Evolutionary conservation across 2,113 vertebrate genomes (phyloP), one percentile per base, ranked within the genome.

Genomic region (Antidorcas marsupialis): DNA sequence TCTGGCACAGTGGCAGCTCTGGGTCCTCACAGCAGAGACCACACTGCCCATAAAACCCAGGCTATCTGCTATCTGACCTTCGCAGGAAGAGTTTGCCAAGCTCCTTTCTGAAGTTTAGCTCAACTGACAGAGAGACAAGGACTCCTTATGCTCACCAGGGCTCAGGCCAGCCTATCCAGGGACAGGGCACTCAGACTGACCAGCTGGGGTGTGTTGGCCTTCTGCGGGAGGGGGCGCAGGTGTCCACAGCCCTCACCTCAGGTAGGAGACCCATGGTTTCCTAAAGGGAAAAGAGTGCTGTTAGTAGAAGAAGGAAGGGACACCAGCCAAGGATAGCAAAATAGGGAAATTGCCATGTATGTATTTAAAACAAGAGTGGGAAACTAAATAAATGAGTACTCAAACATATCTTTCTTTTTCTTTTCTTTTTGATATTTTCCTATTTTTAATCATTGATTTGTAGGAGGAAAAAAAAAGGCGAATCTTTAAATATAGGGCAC

Each of bases 381-480:
- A 89, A 85, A 47, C 23, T n/a, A 60, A 47, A 64, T 14, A 82
- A 84, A 67, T 43, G 39, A 64, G 28, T 39, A 14, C 33, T 21
- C 4, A 39, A n/a, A 64, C 15, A n/a, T 47, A 27, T 19, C 79
- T 47, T 79, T 5, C 4, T 47, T 78, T 27, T 78, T 78, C 43
- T 78, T 76, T 43, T 17, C 28, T 11, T 52, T 81, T 21, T 4
- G 16, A 50, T 30, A 45, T 78, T 78, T 28, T 28, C 12, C 74
- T 45, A 45, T 28, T 82, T 81, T 21, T 0, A 81, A 19, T 7
- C 1, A 3, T 12, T 52, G 78, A 33, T 52, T 52, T 12, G 21
- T 47, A 50, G 47, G 10, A 50, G 5, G 0, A 2, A 4, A 33
- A 71, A 17, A 27, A 76, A 23, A 62, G n/a, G n/a, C 0, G 0